Conservation (phyloP, 2,888 invertebrate genomes). For the Hyposoter dolosus region DNA sequence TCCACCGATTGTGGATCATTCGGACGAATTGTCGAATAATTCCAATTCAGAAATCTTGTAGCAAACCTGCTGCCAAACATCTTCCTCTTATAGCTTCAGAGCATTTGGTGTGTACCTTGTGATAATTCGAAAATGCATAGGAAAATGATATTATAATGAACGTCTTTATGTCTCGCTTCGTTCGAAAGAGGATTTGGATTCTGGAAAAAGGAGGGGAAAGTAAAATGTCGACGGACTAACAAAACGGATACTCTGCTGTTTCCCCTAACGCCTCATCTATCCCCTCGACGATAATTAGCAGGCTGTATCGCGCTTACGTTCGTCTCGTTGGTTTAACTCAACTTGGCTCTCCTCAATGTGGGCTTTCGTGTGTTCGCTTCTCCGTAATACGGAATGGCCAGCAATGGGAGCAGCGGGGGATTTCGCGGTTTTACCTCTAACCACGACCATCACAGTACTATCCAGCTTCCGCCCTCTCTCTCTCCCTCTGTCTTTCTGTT, state of each 20-base stretch:
- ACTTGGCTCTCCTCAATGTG: conserved; percentile 68
- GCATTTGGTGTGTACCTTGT: background rate
- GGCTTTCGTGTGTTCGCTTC: conserved; percentile 50
- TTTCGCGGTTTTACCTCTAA: conserved; percentile 77
- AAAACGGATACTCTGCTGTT: conserved; percentile 53
- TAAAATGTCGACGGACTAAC: conserved; percentile 45
- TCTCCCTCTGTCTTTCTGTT: conserved; percentile 2
- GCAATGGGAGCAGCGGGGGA: conserved; percentile 70
- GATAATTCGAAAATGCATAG: background rate
- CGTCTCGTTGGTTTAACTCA: conserved; percentile 75
- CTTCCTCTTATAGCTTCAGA: background rate
- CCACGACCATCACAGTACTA: conserved; percentile 44
- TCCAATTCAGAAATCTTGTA: background rate
- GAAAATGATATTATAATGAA: conserved; percentile 53
- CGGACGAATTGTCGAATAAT: background rate
- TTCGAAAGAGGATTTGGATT: conserved; percentile 22
- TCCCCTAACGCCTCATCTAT: conserved; percentile 66
- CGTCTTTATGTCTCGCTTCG: conserved; percentile 52
- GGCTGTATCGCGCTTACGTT: conserved; percentile 69
- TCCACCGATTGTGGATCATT: background rate
- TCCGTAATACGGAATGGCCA: conserved; percentile 58
- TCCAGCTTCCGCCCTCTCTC: conserved; percentile 49
- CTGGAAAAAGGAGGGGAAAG: background rate
- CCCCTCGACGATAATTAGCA: conserved; percentile 72
- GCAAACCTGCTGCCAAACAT: background rate